Evolutionary conservation across 2,797 vertebrate species (phyloP).

Genomic region (Agapornis canus): DNA sequence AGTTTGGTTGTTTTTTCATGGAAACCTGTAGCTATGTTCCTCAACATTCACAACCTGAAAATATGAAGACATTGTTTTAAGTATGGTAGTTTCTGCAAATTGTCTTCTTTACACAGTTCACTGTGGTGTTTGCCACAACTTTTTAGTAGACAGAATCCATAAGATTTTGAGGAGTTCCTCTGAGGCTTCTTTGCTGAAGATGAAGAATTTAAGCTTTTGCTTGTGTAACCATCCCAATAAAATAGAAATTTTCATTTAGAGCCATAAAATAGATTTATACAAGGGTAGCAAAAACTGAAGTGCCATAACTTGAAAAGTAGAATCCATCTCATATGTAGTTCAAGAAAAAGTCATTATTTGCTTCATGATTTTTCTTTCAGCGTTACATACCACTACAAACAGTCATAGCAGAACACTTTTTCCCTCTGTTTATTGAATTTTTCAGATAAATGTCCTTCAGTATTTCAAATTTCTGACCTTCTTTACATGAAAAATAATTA

Average conservation of each 20-base stretch:
- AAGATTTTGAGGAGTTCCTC: neutral
- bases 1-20: accelerated
- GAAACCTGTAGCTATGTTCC: neutral
- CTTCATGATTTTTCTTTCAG: neutral
- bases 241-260: conserved; percentile 13
- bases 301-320: neutral
- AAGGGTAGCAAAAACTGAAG: conserved; percentile 29
- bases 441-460: neutral
- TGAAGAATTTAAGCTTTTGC: conserved; percentile 38
- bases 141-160: neutral
- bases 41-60: neutral
- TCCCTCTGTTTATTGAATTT: neutral
- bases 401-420: neutral
- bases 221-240: conserved; percentile 19
- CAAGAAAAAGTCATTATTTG: neutral
- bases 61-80: neutral
- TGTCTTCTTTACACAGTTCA: neutral
- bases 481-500: neutral
- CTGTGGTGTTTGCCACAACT: neutral
- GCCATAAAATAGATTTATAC: conserved; percentile 19
- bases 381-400: neutral
- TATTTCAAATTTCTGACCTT: neutral
- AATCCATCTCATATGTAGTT: neutral
- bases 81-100: neutral
- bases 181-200: conserved; percentile 3